A percentile compares a stretch with the other conserved stretches of the same genome.
These are phyloP conservation scores for Oedothorax gibbosus DNA, from an alignment of 1,140 invertebrate species.

Conservation along the genomic window DNA sequence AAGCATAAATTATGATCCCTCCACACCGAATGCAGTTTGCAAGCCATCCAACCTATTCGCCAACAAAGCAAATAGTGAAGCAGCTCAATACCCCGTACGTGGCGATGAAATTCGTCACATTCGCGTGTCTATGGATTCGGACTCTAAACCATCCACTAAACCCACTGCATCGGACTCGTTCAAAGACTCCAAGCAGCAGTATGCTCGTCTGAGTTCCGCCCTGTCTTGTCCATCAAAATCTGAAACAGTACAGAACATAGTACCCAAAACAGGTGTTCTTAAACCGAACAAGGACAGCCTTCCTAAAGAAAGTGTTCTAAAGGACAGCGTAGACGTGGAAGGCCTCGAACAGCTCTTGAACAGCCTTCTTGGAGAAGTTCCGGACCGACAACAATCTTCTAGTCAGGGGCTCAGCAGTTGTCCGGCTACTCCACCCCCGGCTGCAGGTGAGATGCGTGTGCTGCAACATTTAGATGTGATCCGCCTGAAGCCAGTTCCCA, in stretches of 20 bases:
- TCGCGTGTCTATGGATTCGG: constrained; percentile 55
- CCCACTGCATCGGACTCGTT: not conserved
- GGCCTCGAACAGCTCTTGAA: constrained; percentile 48
- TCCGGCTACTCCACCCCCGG: constrained; percentile 7
- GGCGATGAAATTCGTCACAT: constrained; percentile 50
- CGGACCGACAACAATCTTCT: constrained; percentile 42
- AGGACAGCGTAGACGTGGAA: constrained; percentile 26
- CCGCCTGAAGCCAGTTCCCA: constrained; percentile 50
- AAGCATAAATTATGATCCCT: too few species aligned
- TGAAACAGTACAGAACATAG: not conserved
- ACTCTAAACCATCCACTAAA: not conserved
- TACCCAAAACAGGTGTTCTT: not conserved
- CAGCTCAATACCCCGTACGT: not conserved
- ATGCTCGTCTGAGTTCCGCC: constrained; percentile 40
- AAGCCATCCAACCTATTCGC: constrained; percentile 7
- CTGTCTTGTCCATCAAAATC: not conserved
- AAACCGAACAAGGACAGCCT: not conserved
- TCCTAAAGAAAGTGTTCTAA: not conserved
- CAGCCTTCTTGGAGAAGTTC: constrained; percentile 35
- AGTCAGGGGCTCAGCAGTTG: not conserved
- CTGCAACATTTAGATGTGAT: constrained; percentile 56
- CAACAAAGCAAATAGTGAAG: not conserved
- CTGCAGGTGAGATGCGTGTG: constrained; percentile 58
- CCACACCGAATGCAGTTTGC: not conserved
- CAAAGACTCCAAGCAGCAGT: not conserved